phyloP scores from a whole-genome alignment of 2,113 vertebrate genomes.

The Syrrhaptes paradoxus region DNA sequence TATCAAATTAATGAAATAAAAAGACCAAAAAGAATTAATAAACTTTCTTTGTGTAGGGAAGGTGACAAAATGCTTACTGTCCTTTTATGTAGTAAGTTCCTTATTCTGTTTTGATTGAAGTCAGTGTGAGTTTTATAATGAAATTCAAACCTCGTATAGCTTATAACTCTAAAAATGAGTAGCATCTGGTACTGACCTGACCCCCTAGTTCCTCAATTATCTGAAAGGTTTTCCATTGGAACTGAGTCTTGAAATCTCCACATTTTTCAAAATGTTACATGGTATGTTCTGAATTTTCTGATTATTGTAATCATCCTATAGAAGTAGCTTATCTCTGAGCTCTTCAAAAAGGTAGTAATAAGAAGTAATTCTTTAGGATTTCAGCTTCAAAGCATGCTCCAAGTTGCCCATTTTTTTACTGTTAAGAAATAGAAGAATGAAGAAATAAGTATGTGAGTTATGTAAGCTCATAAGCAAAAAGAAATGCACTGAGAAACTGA shows the following conservation, averaged over 20 bases:
- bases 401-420: neutral
- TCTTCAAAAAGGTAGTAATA: neutral
- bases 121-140: neutral
- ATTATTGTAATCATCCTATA: neutral
- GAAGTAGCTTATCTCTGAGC: neutral
- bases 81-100: neutral
- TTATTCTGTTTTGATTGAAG: neutral
- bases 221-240: neutral
- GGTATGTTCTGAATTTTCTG: neutral
- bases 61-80: neutral
- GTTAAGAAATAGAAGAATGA: neutral
- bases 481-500: neutral
- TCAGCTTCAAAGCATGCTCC: neutral
- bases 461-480: neutral
- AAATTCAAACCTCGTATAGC: neutral
- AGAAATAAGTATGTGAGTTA: neutral
- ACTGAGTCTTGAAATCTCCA: neutral
- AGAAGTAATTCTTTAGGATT: neutral
- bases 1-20: neutral
- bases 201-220: neutral
- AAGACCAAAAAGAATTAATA: neutral
- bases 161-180: neutral
- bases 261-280: neutral
- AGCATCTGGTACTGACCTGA: neutral
- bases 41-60: neutral